These are phyloP conservation scores for Brachynemurus nebulosus DNA, from an alignment of 2,888 invertebrate species.

Conservation along the genomic window DNA sequence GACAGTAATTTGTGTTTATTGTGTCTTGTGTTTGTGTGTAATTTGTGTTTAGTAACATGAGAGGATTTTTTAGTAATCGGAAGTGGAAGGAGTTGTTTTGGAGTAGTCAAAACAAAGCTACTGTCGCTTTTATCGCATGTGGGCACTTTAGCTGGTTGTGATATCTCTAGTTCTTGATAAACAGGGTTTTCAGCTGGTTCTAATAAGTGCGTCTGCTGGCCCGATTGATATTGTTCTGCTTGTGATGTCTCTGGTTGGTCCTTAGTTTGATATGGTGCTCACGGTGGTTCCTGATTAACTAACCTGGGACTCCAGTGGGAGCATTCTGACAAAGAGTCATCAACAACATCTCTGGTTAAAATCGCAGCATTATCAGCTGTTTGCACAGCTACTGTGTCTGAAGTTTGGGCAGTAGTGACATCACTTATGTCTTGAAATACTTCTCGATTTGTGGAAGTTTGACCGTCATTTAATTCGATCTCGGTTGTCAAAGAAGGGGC, in stretches of 20 bases:
- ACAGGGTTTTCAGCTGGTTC: conserved; percentile 13
- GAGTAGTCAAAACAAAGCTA: conserved; percentile 14
- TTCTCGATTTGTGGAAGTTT: conserved; percentile 14
- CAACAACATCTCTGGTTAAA: neutral
- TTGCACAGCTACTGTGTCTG: conserved; percentile 13
- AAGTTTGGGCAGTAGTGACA: conserved; percentile 15
- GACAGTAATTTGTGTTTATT: too few relatives aligned
- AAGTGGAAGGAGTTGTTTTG: conserved; percentile 11
- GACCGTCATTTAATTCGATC: conserved; percentile 10
- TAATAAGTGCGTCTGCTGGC: conserved; percentile 14
- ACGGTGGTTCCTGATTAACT: neutral
- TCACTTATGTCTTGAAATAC: conserved; percentile 17
- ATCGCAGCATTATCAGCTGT: conserved; percentile 14
- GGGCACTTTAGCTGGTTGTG: conserved; percentile 8
- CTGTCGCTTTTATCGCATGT: conserved; percentile 13
- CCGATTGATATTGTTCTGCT: conserved; percentile 14
- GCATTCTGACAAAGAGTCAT: neutral
- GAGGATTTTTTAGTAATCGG: too few relatives aligned
- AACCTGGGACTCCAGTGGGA: neutral
- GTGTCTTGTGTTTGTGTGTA: too few relatives aligned
- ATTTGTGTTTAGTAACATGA: too few relatives aligned
- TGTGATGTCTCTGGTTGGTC: conserved; percentile 1
- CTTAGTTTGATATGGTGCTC: neutral
- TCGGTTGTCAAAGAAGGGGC: conserved; percentile 12
- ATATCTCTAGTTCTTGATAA: conserved; percentile 12